Evolutionary conservation across 2,888 invertebrate genomes (phyloP), one percentile per base, ranked within the genome.

Genomic region (Orthonevra nobilis): DNA sequence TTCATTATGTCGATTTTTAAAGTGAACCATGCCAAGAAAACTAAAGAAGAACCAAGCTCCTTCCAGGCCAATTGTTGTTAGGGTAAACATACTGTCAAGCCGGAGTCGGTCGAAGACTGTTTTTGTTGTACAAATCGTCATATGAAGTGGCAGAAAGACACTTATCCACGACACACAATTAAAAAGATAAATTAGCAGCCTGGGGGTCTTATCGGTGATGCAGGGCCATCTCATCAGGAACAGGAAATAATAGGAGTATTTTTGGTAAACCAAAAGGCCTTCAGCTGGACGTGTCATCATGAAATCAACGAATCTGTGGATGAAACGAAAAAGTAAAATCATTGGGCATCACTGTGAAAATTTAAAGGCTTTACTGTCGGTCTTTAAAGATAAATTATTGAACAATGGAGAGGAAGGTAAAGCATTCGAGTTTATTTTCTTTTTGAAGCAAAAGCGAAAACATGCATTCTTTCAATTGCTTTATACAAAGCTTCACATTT

Each of bases 31-130:
- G 7, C 34, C 19, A 7, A 52, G 23, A 7, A 52, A 52, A n/a
- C 52, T 34, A 19, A 36, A 52, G 7, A 52, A 34, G 15, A 9
- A 52, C 52, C 52, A 52, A 10, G 20, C 36, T 6, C 20, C 34
- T 6, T 52, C 52, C 17, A 36, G 19, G 20, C 20, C 36, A 15
- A 52, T 34, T 12, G 17, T 12, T 1, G 34, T 14, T 14, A 36
- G 15, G 1, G 52, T 36, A n/a, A 34, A 1, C 23, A 52, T 6
- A 9, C 36, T 20, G 7, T 12, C n/a, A 10, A n/a, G 9, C n/a
- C 9, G n/a, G 42, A 42, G 6, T 42, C 23, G 4, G 4, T 20
- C 34, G 7, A 20, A n/a, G 15, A 52, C 23, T 1, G 52, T 36
- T 19, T 34, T 7, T n/a, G 4, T 19, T 9, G 5, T 19, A 23